Base-by-base conservation (phyloP, 2,888 invertebrate species). In the Orthonevra nobilis region DNA sequence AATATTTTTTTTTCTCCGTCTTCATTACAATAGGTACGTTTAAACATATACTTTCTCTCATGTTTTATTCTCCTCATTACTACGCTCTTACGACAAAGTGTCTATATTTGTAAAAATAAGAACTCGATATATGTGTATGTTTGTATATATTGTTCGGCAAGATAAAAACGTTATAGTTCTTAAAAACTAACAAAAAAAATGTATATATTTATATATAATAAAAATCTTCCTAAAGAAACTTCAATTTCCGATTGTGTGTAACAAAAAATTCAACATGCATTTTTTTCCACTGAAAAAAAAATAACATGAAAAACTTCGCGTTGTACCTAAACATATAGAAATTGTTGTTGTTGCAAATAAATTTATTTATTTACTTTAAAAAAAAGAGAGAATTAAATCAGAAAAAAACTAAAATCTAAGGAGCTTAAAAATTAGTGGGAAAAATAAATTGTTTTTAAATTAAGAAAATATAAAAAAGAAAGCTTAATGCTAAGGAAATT, bases 101-200 rank as follows among this genome's bases (percentile, higher is more conserved):
- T 66, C 36, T 56, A 58, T n/a, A n/a, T 52, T 79, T 73, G 73
- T 73, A 79, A 73, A 70, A 77, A 66, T n/a, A n/a, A n/a, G n/a
- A 66, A 70, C 48, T 26, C 34, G 36, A 56, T 56, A 40, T 66
- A 68, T 79, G 66, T 70, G 72, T 68, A 66, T 60, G 73, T 54
- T 72, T 79, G 77, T 72, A 70, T n/a, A n/a, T 48, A 75, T 68
- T 73, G 73, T 73, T 81, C 69, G 81, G 81, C 81, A 81, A 81
- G 81, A 81, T 81, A 81, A 74, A 73, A 74, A 81, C 74, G 61
- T 69, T 63, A 56, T 69, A 58, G 30, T 74, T 28, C 74, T 68
- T 81, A 81, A 50, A 69, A 68, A 66, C 61, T 68, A 73, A 15
- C 7, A 58, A 64, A 60, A 60, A 58, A 64, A 46, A 77, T n/a